phyloP scores from a whole-genome alignment of 2,113 vertebrate species.

The Lepus timidus region DNA sequence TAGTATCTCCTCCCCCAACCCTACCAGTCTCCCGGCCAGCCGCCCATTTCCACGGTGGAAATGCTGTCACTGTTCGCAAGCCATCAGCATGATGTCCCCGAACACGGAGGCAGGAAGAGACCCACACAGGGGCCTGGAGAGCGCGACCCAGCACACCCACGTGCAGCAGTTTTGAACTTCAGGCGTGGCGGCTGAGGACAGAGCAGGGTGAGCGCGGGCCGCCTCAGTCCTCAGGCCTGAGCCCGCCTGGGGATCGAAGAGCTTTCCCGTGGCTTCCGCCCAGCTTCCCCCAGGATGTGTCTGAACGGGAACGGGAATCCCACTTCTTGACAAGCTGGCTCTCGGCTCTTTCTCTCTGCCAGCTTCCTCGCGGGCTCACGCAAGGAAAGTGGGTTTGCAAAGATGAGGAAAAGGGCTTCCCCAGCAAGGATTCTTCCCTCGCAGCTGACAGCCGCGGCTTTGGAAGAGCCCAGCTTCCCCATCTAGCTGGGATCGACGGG shows the following conservation, averaged over 20 bases:
- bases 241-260: too few species aligned
- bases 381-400: background rate
- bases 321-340: background rate
- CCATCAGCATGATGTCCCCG: background rate
- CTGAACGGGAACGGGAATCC: background rate
- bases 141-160: background rate
- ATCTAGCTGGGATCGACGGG: background rate
- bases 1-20: background rate
- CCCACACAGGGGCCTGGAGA: rapidly evolving
- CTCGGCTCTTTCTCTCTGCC: background rate
- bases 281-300: background rate
- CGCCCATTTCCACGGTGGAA: background rate
- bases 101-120: background rate
- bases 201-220: too few species aligned
- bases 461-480: background rate
- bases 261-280: background rate
- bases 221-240: too few species aligned
- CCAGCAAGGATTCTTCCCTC: background rate
- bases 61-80: background rate
- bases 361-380: background rate
- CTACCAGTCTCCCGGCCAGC: background rate
- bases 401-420: background rate
- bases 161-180: background rate
- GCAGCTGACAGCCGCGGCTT: background rate
- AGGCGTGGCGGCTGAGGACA: background rate